Evolutionary conservation across 2,113 vertebrate genomes (phyloP), one percentile per base, ranked within the genome.

Genomic region (Aegithalos caudatus): DNA sequence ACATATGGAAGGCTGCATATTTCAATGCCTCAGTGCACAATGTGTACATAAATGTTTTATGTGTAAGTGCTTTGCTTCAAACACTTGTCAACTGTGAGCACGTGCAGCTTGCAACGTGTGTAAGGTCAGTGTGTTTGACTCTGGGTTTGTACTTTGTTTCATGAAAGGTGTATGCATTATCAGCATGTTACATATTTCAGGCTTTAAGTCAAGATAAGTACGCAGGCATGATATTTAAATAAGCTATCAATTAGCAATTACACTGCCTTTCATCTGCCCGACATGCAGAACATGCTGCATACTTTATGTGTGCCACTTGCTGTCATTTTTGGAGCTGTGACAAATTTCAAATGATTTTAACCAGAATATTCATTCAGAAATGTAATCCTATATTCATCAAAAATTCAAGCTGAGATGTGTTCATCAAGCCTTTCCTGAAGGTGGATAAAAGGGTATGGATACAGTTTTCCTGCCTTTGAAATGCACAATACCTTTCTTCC

Each of bases 351-450:
- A 42, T 0, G 0, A 22, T 72, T 92, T 73, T 29, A 57, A 54
- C 80, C 25, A 62, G 50, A 78, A 77, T 78, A 27, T 9, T 87
- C 11, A 65, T 81, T 88, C 76, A 72, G 83, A 86, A 91, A 81
- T 71, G 29, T 11, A 70, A 15, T 70, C 37, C 51, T 57, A 7
- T 44, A 44, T 66, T 90, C 6, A 45, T 81, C 14, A 53, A 54
- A 47, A 85, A 45, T n/a, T 8, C 18, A 20, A 6, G 14, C 14
- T 15, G 18, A 54, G 60, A 10, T 24, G 4, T 42, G 16, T 47
- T 64, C 56, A 37, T 27, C 40, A 76, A 57, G 31, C 37, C 28
- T 28, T 85, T 78, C n/a, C 53, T 37, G 27, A 65, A 45, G 45
- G 24, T 53, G 19, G 23, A 54, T 61, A 20, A 74, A 73, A 88